Evolutionary conservation across 2,113 vertebrate species (phyloP).

Genomic region (Petromus typicus): DNA sequence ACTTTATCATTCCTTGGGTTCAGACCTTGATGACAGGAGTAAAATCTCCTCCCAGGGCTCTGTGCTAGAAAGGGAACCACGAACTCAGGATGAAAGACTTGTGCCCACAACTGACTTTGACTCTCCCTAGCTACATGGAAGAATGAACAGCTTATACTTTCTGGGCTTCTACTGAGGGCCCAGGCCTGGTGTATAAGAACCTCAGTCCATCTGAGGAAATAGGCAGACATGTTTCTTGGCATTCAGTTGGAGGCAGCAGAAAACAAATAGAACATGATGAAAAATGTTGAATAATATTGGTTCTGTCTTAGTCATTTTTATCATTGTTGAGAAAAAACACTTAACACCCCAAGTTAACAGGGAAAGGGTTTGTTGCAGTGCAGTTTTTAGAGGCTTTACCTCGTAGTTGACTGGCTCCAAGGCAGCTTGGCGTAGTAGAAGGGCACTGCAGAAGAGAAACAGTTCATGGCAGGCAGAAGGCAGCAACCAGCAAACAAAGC

Average conservation of each 20-base stretch:
- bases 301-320: neutral
- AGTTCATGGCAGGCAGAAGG: neutral
- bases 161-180: neutral
- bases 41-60: neutral
- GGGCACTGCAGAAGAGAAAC: neutral
- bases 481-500: neutral
- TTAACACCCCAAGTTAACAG: neutral
- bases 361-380: neutral
- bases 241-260: neutral
- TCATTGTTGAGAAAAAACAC: neutral
- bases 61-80: neutral
- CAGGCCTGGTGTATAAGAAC: neutral
- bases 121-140: neutral
- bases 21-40: neutral
- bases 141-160: neutral
- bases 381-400: neutral
- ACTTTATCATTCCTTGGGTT: neutral
- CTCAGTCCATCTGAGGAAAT: neutral
- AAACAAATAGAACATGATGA: neutral
- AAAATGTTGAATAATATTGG: neutral
- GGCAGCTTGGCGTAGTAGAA: neutral
- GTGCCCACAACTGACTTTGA: neutral
- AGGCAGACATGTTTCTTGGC: neutral
- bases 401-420: neutral
- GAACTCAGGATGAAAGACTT: neutral